Evolutionary conservation across 2,888 invertebrate genomes (phyloP).

Genomic region (Doris montereyensis): DNA sequence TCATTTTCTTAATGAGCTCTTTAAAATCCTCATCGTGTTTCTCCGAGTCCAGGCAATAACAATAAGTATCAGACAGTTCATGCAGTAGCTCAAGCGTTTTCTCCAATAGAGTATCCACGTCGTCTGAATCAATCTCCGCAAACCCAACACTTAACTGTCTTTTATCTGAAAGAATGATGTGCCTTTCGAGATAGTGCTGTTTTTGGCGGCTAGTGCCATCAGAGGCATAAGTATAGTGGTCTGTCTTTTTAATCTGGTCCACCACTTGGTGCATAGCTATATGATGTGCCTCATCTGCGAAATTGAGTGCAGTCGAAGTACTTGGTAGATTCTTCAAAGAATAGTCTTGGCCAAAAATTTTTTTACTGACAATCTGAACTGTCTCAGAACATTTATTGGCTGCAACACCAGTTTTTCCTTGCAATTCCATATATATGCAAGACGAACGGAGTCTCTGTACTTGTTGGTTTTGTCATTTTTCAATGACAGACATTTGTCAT

Average conservation of each 20-base stretch:
- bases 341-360: no score
- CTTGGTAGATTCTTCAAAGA: no score
- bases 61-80: not conserved
- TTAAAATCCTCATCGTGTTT: not conserved
- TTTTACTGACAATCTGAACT: no score
- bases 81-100: not conserved
- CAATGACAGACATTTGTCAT: no score
- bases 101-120: not conserved
- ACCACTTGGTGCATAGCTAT: no score
- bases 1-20: not conserved
- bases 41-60: not conserved
- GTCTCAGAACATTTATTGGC: no score
- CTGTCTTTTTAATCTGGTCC: not conserved
- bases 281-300: no score
- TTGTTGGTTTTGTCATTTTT: no score
- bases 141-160: not conserved
- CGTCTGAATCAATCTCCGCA: not conserved
- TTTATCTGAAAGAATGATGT: not conserved
- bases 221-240: conserved; percentile 1
- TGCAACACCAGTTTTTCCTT: no score
- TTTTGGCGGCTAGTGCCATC: conserved; percentile 9
- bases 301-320: no score
- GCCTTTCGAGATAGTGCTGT: not conserved
- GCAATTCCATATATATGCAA: no score
- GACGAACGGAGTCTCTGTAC: no score